These are phyloP conservation scores for Drosophila lacertosa DNA, from an alignment of 1,140 invertebrate species.

Conservation along the genomic window DNA sequence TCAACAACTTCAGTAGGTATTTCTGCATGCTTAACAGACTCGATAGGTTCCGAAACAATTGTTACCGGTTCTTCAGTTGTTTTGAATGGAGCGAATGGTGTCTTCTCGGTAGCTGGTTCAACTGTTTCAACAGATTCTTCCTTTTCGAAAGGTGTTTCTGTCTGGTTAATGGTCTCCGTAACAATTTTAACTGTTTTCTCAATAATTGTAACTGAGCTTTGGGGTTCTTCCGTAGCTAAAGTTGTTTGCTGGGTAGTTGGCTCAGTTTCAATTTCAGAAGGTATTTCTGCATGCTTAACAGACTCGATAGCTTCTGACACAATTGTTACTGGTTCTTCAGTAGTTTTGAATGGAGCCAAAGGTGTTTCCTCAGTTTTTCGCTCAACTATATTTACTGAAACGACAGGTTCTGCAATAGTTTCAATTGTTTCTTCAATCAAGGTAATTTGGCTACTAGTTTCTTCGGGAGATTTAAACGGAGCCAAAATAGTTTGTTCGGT, in stretches of 20 bases:
- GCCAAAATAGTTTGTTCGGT: constrained; percentile 5
- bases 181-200: constrained; percentile 5
- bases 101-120: neutral
- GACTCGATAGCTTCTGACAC: too few species aligned
- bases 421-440: constrained; percentile 1
- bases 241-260: neutral
- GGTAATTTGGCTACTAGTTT: neutral
- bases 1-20: neutral
- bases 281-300: too few species aligned
- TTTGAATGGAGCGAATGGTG: constrained; percentile 25
- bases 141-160: neutral
- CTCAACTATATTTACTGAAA: constrained; percentile 1
- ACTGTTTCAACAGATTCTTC: neutral
- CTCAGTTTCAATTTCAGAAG: neutral
- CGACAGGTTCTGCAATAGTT: neutral
- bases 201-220: neutral
- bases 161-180: neutral
- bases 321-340: too few species aligned
- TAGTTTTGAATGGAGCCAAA: constrained; percentile 19
- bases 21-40: too few species aligned
- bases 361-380: neutral
- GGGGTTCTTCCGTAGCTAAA: constrained; percentile 14
- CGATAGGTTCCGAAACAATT: too few species aligned
- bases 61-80: neutral
- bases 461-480: constrained; percentile 16